Percentiles rank a stretch among this genome's conserved stretches.
Evolutionary conservation across 2,888 invertebrate species (phyloP).

Genomic region (Colletes collaris): DNA sequence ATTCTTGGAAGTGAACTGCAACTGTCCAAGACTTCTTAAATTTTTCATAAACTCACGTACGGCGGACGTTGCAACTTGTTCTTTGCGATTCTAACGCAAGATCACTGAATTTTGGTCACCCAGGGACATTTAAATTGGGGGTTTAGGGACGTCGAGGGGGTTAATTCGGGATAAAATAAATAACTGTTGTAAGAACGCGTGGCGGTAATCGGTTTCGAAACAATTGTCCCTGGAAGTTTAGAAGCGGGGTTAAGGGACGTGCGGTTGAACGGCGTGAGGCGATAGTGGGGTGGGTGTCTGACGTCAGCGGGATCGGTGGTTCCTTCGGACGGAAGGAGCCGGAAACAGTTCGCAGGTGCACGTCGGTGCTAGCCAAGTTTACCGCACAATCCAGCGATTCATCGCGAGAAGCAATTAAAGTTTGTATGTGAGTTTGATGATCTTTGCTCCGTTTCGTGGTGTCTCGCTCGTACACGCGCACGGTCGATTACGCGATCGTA

Average conservation of each 20-base stretch:
- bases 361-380: conserved; percentile 58
- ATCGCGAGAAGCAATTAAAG: conserved; percentile 64
- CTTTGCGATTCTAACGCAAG: no score
- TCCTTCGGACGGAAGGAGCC: conserved; percentile 45
- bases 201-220: neutral
- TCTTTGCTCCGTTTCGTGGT: conserved; percentile 42
- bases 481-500: conserved; percentile 34
- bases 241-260: neutral
- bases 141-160: no score
- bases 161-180: no score
- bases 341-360: conserved; percentile 52
- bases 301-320: conserved; percentile 61
- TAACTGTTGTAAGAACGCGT: no score
- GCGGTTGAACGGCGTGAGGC: conserved; percentile 40
- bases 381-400: conserved; percentile 62
- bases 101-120: no score
- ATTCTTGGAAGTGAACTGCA: no score
- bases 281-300: conserved; percentile 40
- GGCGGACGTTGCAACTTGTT: no score
- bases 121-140: no score
- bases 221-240: neutral
- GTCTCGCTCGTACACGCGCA: conserved; percentile 20
- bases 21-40: no score
- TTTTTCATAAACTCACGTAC: no score
- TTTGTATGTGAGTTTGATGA: conserved; percentile 55